Evolutionary conservation across 30 jellyfish, hydroid and myxozoan species (phyloP), one percentile per base, ranked within the genome.

Genomic region (Aurelia aurita complex sp. Pacific): DNA sequence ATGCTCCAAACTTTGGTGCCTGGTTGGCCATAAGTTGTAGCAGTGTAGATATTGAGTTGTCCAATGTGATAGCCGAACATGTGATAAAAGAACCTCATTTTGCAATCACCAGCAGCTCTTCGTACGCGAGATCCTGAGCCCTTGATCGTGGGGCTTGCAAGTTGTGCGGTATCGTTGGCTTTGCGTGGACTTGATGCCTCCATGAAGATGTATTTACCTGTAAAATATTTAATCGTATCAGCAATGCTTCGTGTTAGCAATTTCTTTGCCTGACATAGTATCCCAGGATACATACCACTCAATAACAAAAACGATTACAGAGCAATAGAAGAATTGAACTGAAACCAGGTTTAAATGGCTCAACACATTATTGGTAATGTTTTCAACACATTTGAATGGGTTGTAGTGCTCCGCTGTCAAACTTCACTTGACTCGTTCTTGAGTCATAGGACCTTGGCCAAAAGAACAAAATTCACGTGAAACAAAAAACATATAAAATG

Each of bases 161-260:
- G 83, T 60, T 46, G 89, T 2, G 99, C 97, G 0, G 98, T 95
- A 66, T 95, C 98, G 85, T 95, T 95, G 46, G 81, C 79, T 51
- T 90, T 81, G 40, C 96, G 89, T 40, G 96, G 95, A 33, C 88
- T 83, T 5, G 99, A 95, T 51, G 99, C 96, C 73, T 95, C 99
- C 83, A 87, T 76, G 73, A 66, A 90, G 7, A 88, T 84, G 92
- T 95, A 95, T 67, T 90, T 90, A 17, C 99, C 99, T 95, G 88
- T 33, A 50, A 69, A 33, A 51, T 32, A 73, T 5, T 73, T 15
- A 17, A 18, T 67, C 29, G 29, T 23, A 23, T 23, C 29, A 12
- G 75, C 29, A 23, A 23, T 23, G 29, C 29, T 23, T 23, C 29
- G 29, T 23, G 29, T 23, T 23, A 23, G 29, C 29, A 23, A 23